These are phyloP conservation scores for Leucoma salicis DNA, from an alignment of 2,888 invertebrate genomes.

Conservation along the genomic window DNA sequence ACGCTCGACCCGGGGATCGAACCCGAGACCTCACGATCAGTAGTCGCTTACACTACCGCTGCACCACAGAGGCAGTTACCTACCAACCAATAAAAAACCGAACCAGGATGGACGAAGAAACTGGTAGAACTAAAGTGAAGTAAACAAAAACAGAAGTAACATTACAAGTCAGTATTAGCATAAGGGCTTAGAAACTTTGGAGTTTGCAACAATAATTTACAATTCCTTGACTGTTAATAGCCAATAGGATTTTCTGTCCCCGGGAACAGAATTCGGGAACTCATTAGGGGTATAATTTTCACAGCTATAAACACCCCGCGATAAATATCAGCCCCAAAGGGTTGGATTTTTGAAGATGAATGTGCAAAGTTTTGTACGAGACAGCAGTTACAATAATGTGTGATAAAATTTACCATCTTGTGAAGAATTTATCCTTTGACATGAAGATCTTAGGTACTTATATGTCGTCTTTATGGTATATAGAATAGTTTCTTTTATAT, in stretches of 20 bases:
- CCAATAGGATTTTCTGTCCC: constrained; percentile 78
- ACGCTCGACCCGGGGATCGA: too few species aligned
- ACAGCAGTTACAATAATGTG: constrained; percentile 16
- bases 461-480: too few species aligned
- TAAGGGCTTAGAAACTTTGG: constrained; percentile 61
- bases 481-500: too few species aligned
- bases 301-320: constrained; percentile 77
- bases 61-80: too few species aligned
- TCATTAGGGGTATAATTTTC: constrained; percentile 81
- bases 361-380: constrained; percentile 24
- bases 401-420: constrained; percentile 5
- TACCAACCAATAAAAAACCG: too few species aligned
- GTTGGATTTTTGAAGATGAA: constrained; percentile 40
- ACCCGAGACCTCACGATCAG: too few species aligned
- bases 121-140: neutral
- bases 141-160: constrained; percentile 40
- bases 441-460: too few species aligned
- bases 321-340: constrained; percentile 76
- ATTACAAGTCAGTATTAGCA: constrained; percentile 57
- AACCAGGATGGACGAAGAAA: too few species aligned
- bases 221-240: constrained; percentile 77
- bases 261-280: constrained; percentile 68
- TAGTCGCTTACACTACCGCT: too few species aligned
- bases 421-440: neutral
- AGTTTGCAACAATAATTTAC: constrained; percentile 60